phyloP scores from a whole-genome alignment of 2,113 vertebrate genomes.

The Recurvirostra avosetta region DNA sequence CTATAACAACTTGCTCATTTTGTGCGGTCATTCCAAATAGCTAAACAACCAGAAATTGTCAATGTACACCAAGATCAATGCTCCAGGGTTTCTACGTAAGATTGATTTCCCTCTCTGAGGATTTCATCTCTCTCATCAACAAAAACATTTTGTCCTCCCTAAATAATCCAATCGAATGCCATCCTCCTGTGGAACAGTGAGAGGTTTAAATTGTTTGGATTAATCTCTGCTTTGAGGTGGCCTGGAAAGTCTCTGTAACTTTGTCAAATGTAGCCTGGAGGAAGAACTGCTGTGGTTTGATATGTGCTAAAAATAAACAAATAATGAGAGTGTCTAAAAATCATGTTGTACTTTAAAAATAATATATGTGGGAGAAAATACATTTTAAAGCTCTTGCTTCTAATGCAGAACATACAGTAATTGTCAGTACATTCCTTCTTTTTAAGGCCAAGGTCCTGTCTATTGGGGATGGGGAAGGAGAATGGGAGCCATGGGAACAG shows the following conservation, averaged over 20 bases:
- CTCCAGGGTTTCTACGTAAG: slow-evolving; percentile 76
- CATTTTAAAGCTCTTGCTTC: background rate
- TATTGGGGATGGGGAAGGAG: background rate
- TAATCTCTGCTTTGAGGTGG: slow-evolving; percentile 39
- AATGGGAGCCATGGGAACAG: background rate
- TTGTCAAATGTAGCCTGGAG: slow-evolving; percentile 28
- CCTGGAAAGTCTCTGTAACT: background rate
- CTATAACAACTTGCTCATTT: slow-evolving; percentile 82
- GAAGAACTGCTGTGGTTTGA: background rate
- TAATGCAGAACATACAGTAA: background rate
- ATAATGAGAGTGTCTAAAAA: background rate
- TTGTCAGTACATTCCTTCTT: background rate
- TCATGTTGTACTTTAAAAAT: slow-evolving; percentile 13
- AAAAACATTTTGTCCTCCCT: slow-evolving; percentile 85
- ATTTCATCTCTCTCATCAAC: slow-evolving; percentile 86
- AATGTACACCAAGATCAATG: slow-evolving; percentile 81
- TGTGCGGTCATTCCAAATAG: slow-evolving; percentile 78
- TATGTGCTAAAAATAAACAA: slow-evolving; percentile 29
- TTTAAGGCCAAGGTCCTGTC: background rate
- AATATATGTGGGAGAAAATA: background rate
- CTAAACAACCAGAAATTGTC: slow-evolving; percentile 84
- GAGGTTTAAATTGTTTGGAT: slow-evolving; percentile 26
- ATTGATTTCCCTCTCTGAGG: slow-evolving; percentile 88
- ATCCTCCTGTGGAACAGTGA: slow-evolving; percentile 57
- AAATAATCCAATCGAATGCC: slow-evolving; percentile 83